phyloP scores from a whole-genome alignment of 2,113 vertebrate species.

The Grus americana region DNA sequence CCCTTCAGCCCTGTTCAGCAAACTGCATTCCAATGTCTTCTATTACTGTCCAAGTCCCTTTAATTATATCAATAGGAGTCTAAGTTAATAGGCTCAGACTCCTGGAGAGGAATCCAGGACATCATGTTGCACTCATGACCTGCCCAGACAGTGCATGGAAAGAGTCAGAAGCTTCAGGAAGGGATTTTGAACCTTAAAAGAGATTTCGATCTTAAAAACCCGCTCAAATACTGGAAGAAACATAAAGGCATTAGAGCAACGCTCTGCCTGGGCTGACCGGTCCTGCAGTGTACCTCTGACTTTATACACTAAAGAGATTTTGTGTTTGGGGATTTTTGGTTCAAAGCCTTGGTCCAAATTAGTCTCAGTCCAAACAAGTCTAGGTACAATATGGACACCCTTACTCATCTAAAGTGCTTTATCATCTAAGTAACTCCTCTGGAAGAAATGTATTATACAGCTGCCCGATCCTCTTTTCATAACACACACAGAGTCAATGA shows the following conservation, averaged over 20 bases:
- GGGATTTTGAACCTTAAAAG: too few relatives aligned
- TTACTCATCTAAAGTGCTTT: neutral
- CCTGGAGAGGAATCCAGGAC: neutral
- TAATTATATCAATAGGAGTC: neutral
- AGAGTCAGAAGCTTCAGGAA: neutral
- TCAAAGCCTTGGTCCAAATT: neutral
- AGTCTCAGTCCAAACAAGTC: neutral
- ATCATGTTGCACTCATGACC: neutral
- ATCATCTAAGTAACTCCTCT: neutral
- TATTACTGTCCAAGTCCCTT: neutral
- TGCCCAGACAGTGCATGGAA: neutral
- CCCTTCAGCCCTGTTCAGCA: neutral
- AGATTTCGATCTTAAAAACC: neutral
- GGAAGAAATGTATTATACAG: neutral
- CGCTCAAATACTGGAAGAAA: neutral
- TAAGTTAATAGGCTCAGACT: neutral
- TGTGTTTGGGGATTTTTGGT: neutral
- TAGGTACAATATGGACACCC: neutral
- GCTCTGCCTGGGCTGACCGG: neutral
- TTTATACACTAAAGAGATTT: neutral
- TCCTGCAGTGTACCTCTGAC: neutral
- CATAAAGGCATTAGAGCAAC: neutral
- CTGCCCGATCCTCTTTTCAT: neutral
- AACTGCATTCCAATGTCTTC: neutral
- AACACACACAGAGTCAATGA: neutral